These are phyloP conservation scores for Hypolimnas misippus DNA, from an alignment of 2,888 invertebrate genomes.

Conservation along the genomic window DNA sequence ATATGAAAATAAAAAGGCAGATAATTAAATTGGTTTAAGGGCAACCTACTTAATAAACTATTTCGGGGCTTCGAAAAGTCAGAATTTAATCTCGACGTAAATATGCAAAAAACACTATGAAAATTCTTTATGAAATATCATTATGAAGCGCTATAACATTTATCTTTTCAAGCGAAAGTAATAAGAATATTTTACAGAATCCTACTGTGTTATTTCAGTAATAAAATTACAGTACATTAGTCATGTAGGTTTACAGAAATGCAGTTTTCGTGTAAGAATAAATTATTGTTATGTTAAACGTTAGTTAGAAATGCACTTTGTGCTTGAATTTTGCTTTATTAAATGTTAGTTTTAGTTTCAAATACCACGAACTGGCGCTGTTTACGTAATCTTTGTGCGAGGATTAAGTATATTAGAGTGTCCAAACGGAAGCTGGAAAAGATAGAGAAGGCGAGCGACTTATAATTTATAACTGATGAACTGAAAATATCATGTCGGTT, in stretches of 20 bases:
- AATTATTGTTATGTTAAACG: conserved; percentile 11
- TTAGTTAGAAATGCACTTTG: conserved; percentile 5
- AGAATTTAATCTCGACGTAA: no score
- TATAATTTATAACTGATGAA: no score
- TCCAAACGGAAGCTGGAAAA: no score
- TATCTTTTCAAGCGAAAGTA: neutral
- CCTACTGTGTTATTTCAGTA: neutral
- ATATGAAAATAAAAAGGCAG: no score
- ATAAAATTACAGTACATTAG: neutral
- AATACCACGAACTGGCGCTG: neutral
- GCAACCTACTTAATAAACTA: no score
- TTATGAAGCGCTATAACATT: neutral
- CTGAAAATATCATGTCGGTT: no score
- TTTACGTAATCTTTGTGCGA: no score
- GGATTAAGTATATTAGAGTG: neutral
- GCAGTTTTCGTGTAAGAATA: conserved; percentile 9
- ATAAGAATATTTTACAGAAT: neutral
- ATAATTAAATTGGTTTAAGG: no score
- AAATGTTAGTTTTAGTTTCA: neutral
- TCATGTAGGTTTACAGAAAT: conserved; percentile 1
- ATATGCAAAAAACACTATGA: neutral
- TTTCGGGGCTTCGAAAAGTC: neutral
- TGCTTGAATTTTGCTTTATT: neutral
- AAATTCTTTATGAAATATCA: neutral
- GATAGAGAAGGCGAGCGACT: no score